These are phyloP conservation scores for Merluccius polli DNA, from an alignment of 2,797 vertebrate species.

Conservation along the genomic window DNA sequence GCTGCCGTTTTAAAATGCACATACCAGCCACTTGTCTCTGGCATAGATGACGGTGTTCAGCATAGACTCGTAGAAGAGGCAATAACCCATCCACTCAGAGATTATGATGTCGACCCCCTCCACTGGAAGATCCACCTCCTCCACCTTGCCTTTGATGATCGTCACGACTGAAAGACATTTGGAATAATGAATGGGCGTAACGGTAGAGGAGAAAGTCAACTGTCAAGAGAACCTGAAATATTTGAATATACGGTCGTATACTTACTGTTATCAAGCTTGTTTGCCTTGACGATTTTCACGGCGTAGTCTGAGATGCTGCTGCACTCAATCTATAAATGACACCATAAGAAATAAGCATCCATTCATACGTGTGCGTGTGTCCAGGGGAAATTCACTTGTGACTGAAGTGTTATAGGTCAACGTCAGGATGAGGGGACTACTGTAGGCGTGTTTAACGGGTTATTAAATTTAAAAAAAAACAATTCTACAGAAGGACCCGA, in stretches of 20 bases:
- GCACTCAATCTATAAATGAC: constrained; percentile 82
- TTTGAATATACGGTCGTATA: neutral
- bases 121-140: constrained; percentile 88
- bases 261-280: constrained; percentile 88
- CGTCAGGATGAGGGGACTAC: neutral
- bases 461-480: neutral
- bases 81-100: constrained; percentile 97
- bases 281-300: constrained; percentile 92
- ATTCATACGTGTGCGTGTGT: neutral
- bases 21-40: constrained; percentile 92
- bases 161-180: constrained; percentile 77
- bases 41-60: constrained; percentile 92
- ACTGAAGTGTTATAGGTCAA: neutral
- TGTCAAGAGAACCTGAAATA: neutral
- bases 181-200: neutral
- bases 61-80: constrained; percentile 94
- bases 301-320: constrained; percentile 94
- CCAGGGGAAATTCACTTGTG: neutral
- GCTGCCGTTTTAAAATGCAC: constrained; percentile 23
- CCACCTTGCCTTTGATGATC: constrained; percentile 94
- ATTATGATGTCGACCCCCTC: constrained; percentile 92
- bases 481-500: neutral
- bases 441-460: neutral
- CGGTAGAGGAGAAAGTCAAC: neutral
- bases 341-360: neutral